These are phyloP conservation scores for Diachrysia chrysitis DNA, from an alignment of 2,888 invertebrate genomes.

Conservation along the genomic window DNA sequence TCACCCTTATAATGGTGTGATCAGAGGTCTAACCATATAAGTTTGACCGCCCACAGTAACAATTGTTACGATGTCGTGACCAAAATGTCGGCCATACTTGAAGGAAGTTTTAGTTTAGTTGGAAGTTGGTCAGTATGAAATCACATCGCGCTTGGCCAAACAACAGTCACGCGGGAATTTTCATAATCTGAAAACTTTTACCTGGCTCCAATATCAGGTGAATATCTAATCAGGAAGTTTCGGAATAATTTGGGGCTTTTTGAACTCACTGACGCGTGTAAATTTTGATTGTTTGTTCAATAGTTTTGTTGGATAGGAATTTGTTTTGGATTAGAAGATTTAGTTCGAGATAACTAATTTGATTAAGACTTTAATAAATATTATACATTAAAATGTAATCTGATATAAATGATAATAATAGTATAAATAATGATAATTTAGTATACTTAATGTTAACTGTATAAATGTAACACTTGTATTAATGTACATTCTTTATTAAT, in stretches of 20 bases:
- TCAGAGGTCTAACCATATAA: slow-evolving; percentile 59
- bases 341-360: slow-evolving; percentile 9
- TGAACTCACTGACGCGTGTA: slow-evolving; percentile 14
- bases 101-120: slow-evolving; percentile 49
- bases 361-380: slow-evolving; percentile 1
- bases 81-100: slow-evolving; percentile 57
- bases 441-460: too few relatives aligned
- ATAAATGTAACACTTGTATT: too few relatives aligned
- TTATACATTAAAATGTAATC: too few relatives aligned
- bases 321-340: slow-evolving; percentile 26
- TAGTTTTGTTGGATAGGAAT: slow-evolving; percentile 16
- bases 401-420: too few relatives aligned
- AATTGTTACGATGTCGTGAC: slow-evolving; percentile 52
- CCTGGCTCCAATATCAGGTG: slow-evolving; percentile 37
- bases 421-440: too few relatives aligned
- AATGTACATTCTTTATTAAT: too few relatives aligned
- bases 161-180: slow-evolving; percentile 51
- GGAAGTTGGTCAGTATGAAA: slow-evolving; percentile 56
- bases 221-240: slow-evolving; percentile 27
- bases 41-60: slow-evolving; percentile 52
- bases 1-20: slow-evolving; percentile 9
- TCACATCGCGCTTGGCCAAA: slow-evolving; percentile 51
- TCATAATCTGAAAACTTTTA: slow-evolving; percentile 57
- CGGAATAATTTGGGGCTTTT: slow-evolving; percentile 31
- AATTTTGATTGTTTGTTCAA: slow-evolving; percentile 17